These are phyloP conservation scores for Stenurella melanura DNA, from an alignment of 2,888 invertebrate species.

Conservation along the genomic window DNA sequence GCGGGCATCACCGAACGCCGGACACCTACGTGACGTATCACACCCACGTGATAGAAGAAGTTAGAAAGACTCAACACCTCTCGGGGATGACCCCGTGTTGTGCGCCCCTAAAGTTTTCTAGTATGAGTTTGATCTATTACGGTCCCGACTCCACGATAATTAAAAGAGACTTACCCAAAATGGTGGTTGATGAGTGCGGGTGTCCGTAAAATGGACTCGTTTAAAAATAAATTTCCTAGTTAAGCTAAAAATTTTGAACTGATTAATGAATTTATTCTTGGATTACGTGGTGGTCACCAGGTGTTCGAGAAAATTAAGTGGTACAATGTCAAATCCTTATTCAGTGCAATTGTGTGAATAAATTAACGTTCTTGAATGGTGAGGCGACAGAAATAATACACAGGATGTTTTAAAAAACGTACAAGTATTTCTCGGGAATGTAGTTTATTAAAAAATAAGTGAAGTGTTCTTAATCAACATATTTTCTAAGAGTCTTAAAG, in stretches of 20 bases:
- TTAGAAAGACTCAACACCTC: slow-evolving; percentile 83
- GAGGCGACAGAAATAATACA: too few relatives aligned
- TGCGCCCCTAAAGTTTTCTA: slow-evolving; percentile 92
- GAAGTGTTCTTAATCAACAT: too few relatives aligned
- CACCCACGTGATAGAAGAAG: slow-evolving; percentile 93
- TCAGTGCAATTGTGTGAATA: background rate
- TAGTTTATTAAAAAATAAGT: too few relatives aligned
- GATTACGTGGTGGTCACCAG: slow-evolving; percentile 10
- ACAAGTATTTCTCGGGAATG: too few relatives aligned
- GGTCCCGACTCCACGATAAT: slow-evolving; percentile 93
- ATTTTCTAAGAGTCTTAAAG: too few relatives aligned
- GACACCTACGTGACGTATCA: slow-evolving; percentile 91
- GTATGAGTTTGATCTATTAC: slow-evolving; percentile 94
- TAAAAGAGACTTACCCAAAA: slow-evolving; percentile 94
- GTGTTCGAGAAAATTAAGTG: background rate
- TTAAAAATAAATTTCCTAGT: slow-evolving; percentile 24
- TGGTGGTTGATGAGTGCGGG: slow-evolving; percentile 97
- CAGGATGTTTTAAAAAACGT: too few relatives aligned
- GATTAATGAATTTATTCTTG: slow-evolving; percentile 44
- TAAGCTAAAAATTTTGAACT: slow-evolving; percentile 33
- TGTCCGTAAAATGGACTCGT: slow-evolving; percentile 81
- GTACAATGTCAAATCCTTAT: background rate
- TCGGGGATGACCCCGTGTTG: slow-evolving; percentile 93
- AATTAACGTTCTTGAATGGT: too few relatives aligned
- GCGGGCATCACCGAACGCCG: slow-evolving; percentile 85